A percentile compares a stretch with the other conserved stretches of the same genome.
Evolutionary conservation across 2,113 vertebrate species (phyloP).

Genomic region (Heliornis fulica): DNA sequence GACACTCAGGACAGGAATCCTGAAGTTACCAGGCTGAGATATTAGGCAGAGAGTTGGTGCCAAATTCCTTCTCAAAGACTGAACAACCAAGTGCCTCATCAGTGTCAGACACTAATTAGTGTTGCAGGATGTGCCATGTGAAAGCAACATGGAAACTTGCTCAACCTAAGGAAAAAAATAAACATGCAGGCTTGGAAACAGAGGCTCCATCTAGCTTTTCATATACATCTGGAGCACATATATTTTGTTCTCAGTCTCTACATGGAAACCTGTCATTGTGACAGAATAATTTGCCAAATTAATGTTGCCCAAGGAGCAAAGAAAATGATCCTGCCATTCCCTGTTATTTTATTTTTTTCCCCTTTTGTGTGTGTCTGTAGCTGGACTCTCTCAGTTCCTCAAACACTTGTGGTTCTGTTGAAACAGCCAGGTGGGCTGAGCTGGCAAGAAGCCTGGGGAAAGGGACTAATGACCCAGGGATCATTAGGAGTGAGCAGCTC

Average conservation of each 20-base stretch:
- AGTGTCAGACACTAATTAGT: not conserved
- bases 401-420: not conserved
- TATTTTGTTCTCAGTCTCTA: not conserved
- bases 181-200: not conserved
- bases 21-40: not conserved
- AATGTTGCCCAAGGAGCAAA: not conserved
- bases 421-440: not conserved
- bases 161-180: not conserved
- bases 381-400: not conserved
- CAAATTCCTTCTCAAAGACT: not conserved
- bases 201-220: not conserved
- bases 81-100: not conserved
- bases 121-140: not conserved
- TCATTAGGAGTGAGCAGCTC: not conserved
- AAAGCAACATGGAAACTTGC: not conserved
- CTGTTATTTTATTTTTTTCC: not conserved
- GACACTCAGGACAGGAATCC: not conserved
- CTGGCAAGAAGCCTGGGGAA: not conserved
- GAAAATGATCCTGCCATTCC: not conserved
- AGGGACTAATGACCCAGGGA: not conserved
- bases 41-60: not conserved
- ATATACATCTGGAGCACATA: not conserved
- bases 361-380: not conserved
- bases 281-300: not conserved
- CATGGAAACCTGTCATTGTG: not conserved